Evolutionary conservation across 2,888 invertebrate genomes (phyloP).

Genomic region (Punctoribates punctum): DNA sequence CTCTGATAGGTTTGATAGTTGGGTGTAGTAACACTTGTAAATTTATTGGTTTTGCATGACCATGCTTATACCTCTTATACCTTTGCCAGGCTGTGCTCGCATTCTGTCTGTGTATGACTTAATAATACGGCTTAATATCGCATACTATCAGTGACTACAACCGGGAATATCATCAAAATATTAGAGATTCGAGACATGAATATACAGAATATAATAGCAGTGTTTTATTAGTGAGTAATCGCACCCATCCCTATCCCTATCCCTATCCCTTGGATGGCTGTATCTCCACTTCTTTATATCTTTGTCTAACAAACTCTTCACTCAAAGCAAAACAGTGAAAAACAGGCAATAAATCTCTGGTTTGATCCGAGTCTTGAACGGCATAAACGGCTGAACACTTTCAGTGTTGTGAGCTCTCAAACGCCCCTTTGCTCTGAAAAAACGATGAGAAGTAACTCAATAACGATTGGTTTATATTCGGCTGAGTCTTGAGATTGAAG

Average conservation of each 20-base stretch:
- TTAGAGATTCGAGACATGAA: background rate
- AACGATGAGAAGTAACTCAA: conserved; percentile 12
- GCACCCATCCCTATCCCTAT: background rate
- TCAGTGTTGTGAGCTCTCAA: background rate
- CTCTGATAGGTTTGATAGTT: conserved; percentile 30
- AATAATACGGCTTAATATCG: background rate
- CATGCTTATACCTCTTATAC: background rate
- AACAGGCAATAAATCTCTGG: conserved; percentile 24
- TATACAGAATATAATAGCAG: background rate
- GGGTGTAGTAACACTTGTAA: conserved; percentile 33
- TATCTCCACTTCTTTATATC: background rate
- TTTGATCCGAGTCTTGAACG: background rate
- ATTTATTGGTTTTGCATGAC: conserved; percentile 30
- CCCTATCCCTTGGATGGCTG: background rate
- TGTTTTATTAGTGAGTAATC: background rate
- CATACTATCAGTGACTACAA: background rate
- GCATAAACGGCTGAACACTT: conserved; percentile 5
- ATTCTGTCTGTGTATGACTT: background rate
- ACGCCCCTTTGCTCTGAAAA: conserved; percentile 28
- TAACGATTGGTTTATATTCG: conserved; percentile 34
- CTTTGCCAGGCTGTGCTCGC: background rate
- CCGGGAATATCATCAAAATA: background rate
- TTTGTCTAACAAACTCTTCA: conserved; percentile 5
- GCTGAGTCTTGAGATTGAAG: conserved; percentile 25
- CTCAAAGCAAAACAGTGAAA: background rate